Percentiles rank a stretch among this genome's conserved stretches.
Evolutionary conservation across 1,140 invertebrate genomes (phyloP).

Genomic region (Drosophila lacteicornis): DNA sequence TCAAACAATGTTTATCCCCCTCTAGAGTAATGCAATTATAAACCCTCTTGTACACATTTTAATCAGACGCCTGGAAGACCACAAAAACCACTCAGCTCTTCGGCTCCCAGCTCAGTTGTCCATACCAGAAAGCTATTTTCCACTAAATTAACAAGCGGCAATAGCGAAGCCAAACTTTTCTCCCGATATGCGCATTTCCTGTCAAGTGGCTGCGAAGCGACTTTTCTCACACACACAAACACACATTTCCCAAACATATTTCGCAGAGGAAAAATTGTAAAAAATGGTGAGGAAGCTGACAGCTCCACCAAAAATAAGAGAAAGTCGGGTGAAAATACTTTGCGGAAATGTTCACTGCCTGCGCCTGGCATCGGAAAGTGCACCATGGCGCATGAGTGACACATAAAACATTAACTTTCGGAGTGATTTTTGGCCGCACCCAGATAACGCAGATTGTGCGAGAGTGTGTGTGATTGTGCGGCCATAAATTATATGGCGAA

Average conservation of each 20-base stretch:
- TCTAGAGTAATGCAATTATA: conserved; percentile 22
- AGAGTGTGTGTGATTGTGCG: not conserved
- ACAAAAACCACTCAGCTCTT: conserved; percentile 22
- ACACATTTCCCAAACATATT: conserved; percentile 18
- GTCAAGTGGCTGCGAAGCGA: conserved; percentile 52
- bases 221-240: conserved; percentile 31
- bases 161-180: conserved; percentile 34
- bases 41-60: conserved; percentile 14
- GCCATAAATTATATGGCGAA: conserved; percentile 66
- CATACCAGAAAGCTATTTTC: conserved; percentile 64
- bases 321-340: conserved; percentile 21
- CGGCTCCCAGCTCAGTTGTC: conserved; percentile 15
- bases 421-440: conserved; percentile 40
- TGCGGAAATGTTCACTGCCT: conserved; percentile 39
- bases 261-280: conserved; percentile 47
- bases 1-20: not conserved
- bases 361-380: conserved; percentile 47
- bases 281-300: conserved; percentile 36
- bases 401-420: conserved; percentile 73
- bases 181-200: conserved; percentile 62
- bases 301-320: not conserved
- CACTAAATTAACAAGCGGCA: conserved; percentile 70
- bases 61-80: conserved; percentile 13
- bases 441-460: conserved; percentile 23
- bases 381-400: conserved; percentile 76